Conservation (phyloP, 2,888 invertebrate species). For the Brenthis ino region DNA sequence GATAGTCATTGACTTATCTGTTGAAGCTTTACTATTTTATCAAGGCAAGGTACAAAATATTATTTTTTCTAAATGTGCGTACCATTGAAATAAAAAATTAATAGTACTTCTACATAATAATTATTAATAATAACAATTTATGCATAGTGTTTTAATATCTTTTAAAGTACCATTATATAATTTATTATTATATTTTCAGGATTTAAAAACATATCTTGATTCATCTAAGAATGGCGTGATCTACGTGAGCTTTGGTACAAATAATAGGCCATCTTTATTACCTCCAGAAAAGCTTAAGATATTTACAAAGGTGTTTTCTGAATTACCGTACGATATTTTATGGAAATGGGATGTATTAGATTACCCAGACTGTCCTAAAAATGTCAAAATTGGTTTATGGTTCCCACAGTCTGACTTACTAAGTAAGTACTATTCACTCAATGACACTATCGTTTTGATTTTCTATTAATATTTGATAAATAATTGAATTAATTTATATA, state of each 20-base stretch:
- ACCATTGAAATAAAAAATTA: no score
- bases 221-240: slow-evolving; percentile 57
- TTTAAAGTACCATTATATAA: no score
- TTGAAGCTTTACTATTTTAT: no score
- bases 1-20: no score
- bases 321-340: slow-evolving; percentile 55
- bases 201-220: slow-evolving; percentile 56
- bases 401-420: slow-evolving; percentile 61
- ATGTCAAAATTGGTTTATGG: slow-evolving; percentile 57
- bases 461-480: background rate
- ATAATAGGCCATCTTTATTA: slow-evolving; percentile 44
- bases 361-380: slow-evolving; percentile 47
- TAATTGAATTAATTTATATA: background rate
- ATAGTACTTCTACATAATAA: no score
- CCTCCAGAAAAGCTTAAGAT: slow-evolving; percentile 39
- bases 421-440: slow-evolving; percentile 44
- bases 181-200: slow-evolving; percentile 43
- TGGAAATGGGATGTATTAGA: slow-evolving; percentile 58
- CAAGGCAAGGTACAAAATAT: no score
- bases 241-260: slow-evolving; percentile 59
- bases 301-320: slow-evolving; percentile 45
- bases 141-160: background rate
- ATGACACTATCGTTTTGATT: background rate
- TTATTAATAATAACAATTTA: no score
- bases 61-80: no score